Percentiles rank a stretch among this genome's conserved stretches.
phyloP scores from a whole-genome alignment of 2,797 vertebrate genomes.

The Silurus aristotelis region DNA sequence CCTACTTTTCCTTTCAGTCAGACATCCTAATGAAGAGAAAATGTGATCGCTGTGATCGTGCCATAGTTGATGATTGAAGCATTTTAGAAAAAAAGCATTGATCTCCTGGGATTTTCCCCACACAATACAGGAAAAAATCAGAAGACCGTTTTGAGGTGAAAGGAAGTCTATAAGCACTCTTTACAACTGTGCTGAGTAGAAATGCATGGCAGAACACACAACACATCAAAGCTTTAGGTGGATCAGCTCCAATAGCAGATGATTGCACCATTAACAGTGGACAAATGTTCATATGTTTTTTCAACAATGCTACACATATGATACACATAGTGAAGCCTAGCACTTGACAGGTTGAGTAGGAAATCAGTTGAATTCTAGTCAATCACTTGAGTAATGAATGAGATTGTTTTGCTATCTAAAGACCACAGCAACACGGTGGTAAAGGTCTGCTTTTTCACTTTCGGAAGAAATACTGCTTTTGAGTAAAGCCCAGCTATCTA shows the following conservation, averaged over 20 bases:
- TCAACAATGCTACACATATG: not conserved
- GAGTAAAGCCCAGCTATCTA: not conserved
- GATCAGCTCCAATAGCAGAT: too few relatives aligned
- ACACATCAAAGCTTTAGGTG: too few relatives aligned
- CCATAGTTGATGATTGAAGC: not conserved
- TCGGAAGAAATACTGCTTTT: not conserved
- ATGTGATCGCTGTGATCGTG: not conserved
- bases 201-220: too few relatives aligned
- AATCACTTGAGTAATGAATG: not conserved
- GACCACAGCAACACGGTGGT: not conserved
- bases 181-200: too few relatives aligned
- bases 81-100: too few relatives aligned
- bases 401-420: not conserved
- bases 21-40: not conserved
- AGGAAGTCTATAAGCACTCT: not conserved
- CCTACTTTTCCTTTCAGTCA: not conserved
- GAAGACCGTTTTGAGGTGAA: not conserved
- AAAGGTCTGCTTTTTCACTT: not conserved
- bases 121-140: not conserved
- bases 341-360: not conserved
- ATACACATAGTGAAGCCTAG: not conserved
- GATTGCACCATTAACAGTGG: not conserved
- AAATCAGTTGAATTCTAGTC: not conserved
- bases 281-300: not conserved
- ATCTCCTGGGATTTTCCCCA: not conserved